Base-by-base conservation (phyloP, 2,797 vertebrate genomes). In the Acropternis orthonyx region DNA sequence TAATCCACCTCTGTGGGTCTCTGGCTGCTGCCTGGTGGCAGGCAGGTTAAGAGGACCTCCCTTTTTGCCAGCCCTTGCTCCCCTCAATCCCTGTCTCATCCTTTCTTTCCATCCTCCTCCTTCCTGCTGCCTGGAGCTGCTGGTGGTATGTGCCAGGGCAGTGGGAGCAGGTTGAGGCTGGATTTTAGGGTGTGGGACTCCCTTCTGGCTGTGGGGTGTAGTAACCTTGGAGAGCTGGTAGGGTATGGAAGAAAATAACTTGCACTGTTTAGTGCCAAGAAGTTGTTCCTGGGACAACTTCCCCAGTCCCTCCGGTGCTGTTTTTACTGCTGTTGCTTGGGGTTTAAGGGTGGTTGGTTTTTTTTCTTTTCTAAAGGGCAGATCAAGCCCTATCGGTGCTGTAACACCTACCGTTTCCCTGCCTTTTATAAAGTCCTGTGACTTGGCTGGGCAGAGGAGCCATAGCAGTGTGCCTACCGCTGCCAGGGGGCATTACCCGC, bases 121-220 rank as follows among this genome's bases (percentile, higher is more conserved):
- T 84, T 17, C 30, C n/a, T 22, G 51, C 79, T 10, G 8, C 44
- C 23, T 44, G 79, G 71, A 41, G 83, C 55, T 0, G 1, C 69
- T 67, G 58, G 27, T 22, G 1, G 13, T 59, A 10, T 9, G 0
- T 71, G 73, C 59, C 1, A 2, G 68, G 80, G 55, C 26, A 0
- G 68, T 73, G 6, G 5, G 21, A 81, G 73, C 93, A 84, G 62
- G 92, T 56, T 44, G 75, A 20, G 93, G 75, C 82, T 94, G 75
- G 89, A 62, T 94, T 89, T 89, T 78, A 91, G 89, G 84, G 79
- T 84, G 84, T 91, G 89, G 55, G 74, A 63, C 49, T 89, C 44
- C n/a, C 43, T 88, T 23, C 28, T 6, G 12, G 59, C 67, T 14
- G 0, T 41, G 77, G 28, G 37, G 12, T 92, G 48, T 54, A 87